phyloP scores from a whole-genome alignment of 2,888 invertebrate genomes.

The Gymnoscelis rufifasciata region DNA sequence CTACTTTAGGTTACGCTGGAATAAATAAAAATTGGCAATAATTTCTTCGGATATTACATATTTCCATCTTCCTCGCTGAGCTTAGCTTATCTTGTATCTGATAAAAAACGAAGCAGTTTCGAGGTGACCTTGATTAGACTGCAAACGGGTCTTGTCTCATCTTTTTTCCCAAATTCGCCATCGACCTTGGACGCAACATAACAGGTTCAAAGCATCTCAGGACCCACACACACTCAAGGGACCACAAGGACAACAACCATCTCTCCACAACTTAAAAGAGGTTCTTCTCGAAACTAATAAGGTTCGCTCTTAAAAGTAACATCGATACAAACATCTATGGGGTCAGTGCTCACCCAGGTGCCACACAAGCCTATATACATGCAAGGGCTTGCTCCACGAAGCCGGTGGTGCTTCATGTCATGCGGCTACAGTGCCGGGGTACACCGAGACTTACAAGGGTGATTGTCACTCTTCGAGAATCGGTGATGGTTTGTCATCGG shows the following conservation, averaged over 20 bases:
- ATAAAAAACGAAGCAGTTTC: background rate
- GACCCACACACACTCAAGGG: slow-evolving; percentile 8
- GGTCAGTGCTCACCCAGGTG: slow-evolving; percentile 59
- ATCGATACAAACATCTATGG: slow-evolving; percentile 64
- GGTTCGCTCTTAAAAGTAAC: slow-evolving; percentile 30
- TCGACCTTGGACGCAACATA: background rate
- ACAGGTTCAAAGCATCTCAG: slow-evolving; percentile 3
- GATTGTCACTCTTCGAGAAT: slow-evolving; percentile 68
- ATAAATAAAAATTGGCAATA: background rate
- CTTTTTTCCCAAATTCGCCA: background rate
- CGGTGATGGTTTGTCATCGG: slow-evolving; percentile 48
- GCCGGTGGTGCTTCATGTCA: slow-evolving; percentile 71
- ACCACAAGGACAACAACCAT: slow-evolving; percentile 18
- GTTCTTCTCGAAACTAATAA: slow-evolving; percentile 18
- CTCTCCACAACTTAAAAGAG: slow-evolving; percentile 18
- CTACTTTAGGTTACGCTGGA: too few species aligned
- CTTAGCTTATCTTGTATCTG: background rate
- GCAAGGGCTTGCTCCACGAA: slow-evolving; percentile 70
- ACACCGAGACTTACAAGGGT: slow-evolving; percentile 70
- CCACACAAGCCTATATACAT: slow-evolving; percentile 76
- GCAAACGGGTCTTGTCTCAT: background rate
- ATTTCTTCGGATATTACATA: background rate
- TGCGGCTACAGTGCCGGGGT: slow-evolving; percentile 71
- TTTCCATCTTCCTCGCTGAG: background rate
- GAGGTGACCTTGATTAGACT: background rate